phyloP scores from a whole-genome alignment of 2,113 vertebrate species.

The Phrynosoma platyrhinos region DNA sequence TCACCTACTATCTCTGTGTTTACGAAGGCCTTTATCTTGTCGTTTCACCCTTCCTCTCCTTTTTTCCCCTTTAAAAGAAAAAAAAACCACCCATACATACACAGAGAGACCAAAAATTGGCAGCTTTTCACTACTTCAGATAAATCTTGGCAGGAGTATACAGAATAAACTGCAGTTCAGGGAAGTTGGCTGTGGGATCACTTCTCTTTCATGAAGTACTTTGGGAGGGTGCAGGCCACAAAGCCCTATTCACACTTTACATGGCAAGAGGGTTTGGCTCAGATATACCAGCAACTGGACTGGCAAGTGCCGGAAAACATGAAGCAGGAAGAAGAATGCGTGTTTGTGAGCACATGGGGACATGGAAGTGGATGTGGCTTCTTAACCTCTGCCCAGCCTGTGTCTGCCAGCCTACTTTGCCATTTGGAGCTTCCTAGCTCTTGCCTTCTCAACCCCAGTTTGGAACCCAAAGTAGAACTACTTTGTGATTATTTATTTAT shows the following conservation, averaged over 20 bases:
- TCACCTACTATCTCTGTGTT: conserved; percentile 57
- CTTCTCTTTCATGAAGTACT: conserved; percentile 13
- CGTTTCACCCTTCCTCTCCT: conserved; percentile 60
- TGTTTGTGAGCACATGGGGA: conserved; percentile 3
- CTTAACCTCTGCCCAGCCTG: not conserved
- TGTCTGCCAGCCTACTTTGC: not conserved
- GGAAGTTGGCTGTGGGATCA: conserved; percentile 12
- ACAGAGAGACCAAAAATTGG: conserved; percentile 11
- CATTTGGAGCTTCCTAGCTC: not conserved
- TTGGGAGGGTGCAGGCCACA: conserved; percentile 7
- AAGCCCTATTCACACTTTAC: conserved; percentile 20
- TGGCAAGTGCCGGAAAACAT: not conserved
- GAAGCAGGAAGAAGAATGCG: not conserved
- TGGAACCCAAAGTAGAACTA: not conserved
- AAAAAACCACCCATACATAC: not conserved
- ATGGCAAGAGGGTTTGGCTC: not conserved
- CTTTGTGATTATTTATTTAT: not conserved
- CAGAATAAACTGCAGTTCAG: conserved; percentile 21
- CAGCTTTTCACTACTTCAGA: conserved; percentile 30
- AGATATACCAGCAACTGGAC: not conserved
- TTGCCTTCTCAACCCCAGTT: not conserved
- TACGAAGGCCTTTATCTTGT: conserved; percentile 68
- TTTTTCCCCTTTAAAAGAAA: conserved; percentile 41
- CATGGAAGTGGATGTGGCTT: not conserved
- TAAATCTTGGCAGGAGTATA: conserved; percentile 38